Conservation (phyloP, 2,888 invertebrate species). For the Dynastes tityus region DNA sequence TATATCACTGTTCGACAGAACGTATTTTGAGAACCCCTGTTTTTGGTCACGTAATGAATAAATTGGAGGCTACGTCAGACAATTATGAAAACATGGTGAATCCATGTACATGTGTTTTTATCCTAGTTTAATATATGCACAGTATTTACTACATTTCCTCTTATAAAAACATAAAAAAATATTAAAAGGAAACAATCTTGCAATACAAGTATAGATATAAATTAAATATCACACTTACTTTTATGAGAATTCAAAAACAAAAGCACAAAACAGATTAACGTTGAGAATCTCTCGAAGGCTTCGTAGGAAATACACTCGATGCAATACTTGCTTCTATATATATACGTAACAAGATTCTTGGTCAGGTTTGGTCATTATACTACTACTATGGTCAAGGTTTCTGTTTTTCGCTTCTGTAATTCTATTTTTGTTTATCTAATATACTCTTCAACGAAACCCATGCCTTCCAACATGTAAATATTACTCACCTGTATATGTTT, state of each 20-base stretch:
- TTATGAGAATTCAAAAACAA: neutral
- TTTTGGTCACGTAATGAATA: no score
- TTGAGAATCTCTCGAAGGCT: neutral
- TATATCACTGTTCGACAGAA: no score
- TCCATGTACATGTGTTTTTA: no score
- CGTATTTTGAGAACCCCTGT: no score
- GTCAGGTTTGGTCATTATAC: neutral
- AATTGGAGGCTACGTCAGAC: no score
- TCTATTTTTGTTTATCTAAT: conserved; percentile 11
- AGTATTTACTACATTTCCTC: no score
- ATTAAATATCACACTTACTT: neutral
- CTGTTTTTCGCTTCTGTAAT: conserved; percentile 4
- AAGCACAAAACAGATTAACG: neutral
- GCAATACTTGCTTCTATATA: neutral
- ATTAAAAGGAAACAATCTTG: no score
- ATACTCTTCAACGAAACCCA: neutral
- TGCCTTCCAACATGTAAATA: neutral
- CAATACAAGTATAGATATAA: no score
- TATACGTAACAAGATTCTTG: conserved; percentile 5
- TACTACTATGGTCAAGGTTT: conserved; percentile 29
- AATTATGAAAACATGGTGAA: no score
- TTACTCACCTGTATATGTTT: conserved; percentile 4
- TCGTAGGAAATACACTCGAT: neutral
- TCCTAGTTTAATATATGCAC: no score
- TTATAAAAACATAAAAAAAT: no score